A percentile compares a stretch with the other conserved stretches of the same genome.
These are phyloP conservation scores for Thera britannica DNA, from an alignment of 2,888 invertebrate genomes.

Conservation along the genomic window DNA sequence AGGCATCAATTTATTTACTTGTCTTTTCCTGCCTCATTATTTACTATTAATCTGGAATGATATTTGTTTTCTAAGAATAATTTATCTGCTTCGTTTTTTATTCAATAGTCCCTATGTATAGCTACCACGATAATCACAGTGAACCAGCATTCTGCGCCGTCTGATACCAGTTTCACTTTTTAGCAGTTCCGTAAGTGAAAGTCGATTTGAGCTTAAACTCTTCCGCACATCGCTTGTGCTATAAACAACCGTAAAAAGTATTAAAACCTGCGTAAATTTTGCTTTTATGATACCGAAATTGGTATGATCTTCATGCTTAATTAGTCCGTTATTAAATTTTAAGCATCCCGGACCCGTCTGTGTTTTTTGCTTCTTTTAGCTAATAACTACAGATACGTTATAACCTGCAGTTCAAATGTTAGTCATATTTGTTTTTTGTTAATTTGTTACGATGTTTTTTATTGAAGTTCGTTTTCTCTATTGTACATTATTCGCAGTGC, in stretches of 20 bases:
- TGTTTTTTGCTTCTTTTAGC: neutral
- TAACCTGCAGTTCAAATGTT: neutral
- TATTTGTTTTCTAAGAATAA: neutral
- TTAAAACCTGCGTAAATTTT: constrained; percentile 24
- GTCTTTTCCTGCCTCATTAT: too few relatives aligned
- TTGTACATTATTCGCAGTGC: neutral
- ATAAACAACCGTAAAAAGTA: constrained; percentile 46
- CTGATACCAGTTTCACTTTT: constrained; percentile 81
- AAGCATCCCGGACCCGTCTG: neutral
- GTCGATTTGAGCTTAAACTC: constrained; percentile 72
- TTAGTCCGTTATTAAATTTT: constrained; percentile 30
- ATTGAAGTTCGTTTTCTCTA: neutral
- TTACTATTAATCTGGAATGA: neutral
- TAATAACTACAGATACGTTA: neutral
- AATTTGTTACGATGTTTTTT: neutral
- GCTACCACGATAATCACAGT: constrained; percentile 62
- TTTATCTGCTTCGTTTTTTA: neutral
- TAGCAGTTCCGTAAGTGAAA: constrained; percentile 76
- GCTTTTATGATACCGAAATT: constrained; percentile 29
- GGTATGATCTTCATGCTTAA: constrained; percentile 33
- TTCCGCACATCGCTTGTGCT: constrained; percentile 70
- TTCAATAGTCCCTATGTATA: constrained; percentile 38
- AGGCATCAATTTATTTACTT: too few relatives aligned
- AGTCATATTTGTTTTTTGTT: neutral
- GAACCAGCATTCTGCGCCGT: constrained; percentile 62